Evolutionary conservation across 1,140 invertebrate genomes (phyloP), one percentile per base, ranked within the genome.

Genomic region (Dryas iulia): DNA sequence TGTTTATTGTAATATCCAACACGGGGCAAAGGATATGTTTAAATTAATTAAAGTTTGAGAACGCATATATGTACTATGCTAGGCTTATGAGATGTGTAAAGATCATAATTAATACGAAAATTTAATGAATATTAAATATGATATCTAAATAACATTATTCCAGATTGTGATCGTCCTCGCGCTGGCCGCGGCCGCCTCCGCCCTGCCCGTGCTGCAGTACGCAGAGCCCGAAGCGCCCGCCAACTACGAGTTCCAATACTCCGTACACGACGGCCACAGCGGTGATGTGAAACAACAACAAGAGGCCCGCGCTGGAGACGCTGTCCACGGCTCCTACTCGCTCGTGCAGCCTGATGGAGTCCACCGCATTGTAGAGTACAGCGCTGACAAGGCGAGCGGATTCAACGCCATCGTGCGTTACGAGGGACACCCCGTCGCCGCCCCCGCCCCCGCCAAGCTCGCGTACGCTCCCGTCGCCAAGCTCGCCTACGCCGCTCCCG

Each of bases 201-300:
- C 85, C 33, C 82, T 81, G 6, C 82, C 82, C 3, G 71, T 79
- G 26, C 54, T 82, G 8, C 82, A 73, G 1, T 87, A 90, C 75
- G 82, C 81, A 7, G 92, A 92, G 71, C 82, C 86, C 21, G 92
- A 93, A 72, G 90, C 92, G 31, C 93, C 94, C 12, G 94, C 94
- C 3, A 94, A 95, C 74, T 95, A 95, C 90, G 93, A 94, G 64
- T 95, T 94, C 80, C 89, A 92, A 14, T 95, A 95, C 79, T 93
- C 94, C 59, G 94, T 95, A 2, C 94, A 94, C 71, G 95, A 95
- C 76, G 91, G 79, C n/a, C 83, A 91, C 72, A 91, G 77, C 68
- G 91, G 93, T 8, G 92, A 93, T 73, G 75, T 89, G 26, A 92
- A 93, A 79, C 74, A 83, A 59, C 89, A 92, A 71, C 77, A 87